Evolutionary conservation across 2,113 vertebrate species (phyloP), one percentile per base, ranked within the genome.

Genomic region (Piprites chloris): DNA sequence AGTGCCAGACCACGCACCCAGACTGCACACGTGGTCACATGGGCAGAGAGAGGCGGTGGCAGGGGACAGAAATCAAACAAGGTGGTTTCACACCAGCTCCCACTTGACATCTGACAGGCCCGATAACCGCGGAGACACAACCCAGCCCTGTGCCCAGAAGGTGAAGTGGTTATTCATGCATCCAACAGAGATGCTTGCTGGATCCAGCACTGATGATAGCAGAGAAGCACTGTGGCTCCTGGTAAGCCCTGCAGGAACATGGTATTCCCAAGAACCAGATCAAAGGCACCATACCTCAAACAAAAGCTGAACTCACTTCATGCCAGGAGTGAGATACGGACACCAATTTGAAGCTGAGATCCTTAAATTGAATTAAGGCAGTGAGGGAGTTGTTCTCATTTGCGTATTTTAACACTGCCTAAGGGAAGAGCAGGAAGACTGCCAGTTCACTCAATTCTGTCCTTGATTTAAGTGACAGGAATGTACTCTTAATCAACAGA

Each of bases 351-450:
- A 95, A 96, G 85, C 82, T 73, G 75, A 74, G 72, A 94, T 89
- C 91, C 80, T 83, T 87, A 89, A 94, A 91, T n/a, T 62, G 44
- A 95, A 89, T 91, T 61, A 89, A 68, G 86, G 49, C 47, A 82
- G 27, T 7, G n/a, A 86, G 49, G 93, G 44, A 78, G 75, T n/a
- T 46, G 12, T 76, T 86, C 71, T 61, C 39, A 72, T 97, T 94
- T 95, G 95, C 90, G 85, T 94, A 97, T 94, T 95, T 97, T 92
- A 93, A 68, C 24, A 10, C 85, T 80, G 72, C 88, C 92, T 97
- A 97, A 97, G 96, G 95, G 96, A 96, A 97, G 26, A 95, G 58
- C 62, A 96, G 96, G 94, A 97, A 92, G 20, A 11, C 53, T 39
- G 94, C 94, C 95, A 97, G 58, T 35, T 89, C 91, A 84, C 49